phyloP scores from a whole-genome alignment of 2,797 vertebrate species.

The Potorous gilbertii region DNA sequence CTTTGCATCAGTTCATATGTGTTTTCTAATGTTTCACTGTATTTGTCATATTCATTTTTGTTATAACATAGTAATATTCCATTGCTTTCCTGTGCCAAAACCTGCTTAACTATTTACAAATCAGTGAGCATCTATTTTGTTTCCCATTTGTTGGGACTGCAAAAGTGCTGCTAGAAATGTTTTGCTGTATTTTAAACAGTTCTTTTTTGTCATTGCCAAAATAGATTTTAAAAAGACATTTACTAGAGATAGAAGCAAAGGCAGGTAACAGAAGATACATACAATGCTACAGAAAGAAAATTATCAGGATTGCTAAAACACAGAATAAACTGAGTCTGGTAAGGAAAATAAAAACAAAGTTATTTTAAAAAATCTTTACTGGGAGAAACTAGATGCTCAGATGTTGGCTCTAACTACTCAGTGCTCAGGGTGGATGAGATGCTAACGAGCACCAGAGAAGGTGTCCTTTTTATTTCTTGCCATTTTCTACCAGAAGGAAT shows the following conservation, averaged over 20 bases:
- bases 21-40: neutral
- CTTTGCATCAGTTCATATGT: neutral
- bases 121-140: neutral
- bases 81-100: neutral
- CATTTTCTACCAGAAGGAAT: neutral
- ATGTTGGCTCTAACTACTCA: neutral
- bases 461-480: neutral
- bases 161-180: neutral
- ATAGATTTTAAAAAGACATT: neutral
- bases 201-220: neutral
- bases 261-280: neutral
- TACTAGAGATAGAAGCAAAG: neutral
- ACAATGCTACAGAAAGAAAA: neutral
- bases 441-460: neutral
- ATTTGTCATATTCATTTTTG: neutral
- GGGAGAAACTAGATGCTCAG: neutral
- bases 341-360: neutral
- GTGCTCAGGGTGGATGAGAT: neutral
- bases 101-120: neutral
- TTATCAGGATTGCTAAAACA: neutral
- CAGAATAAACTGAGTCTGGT: neutral
- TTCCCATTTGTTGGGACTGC: neutral
- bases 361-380: neutral
- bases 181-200: neutral
- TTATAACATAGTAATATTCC: neutral